These are phyloP conservation scores for Thecophora atra DNA, from an alignment of 2,888 invertebrate species.

Conservation along the genomic window DNA sequence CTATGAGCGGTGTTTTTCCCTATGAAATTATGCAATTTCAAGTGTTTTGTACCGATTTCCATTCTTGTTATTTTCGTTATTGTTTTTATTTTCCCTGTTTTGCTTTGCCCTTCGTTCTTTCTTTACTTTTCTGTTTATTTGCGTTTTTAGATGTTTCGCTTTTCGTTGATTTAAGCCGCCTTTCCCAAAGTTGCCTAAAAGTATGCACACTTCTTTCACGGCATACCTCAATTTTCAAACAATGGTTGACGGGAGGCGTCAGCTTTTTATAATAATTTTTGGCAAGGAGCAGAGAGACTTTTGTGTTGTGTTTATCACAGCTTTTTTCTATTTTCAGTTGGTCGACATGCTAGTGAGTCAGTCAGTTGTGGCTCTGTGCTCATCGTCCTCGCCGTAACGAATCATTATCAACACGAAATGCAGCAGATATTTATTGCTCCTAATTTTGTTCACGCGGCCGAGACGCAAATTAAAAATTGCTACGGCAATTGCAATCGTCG, in stretches of 20 bases:
- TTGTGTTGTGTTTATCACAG: neutral
- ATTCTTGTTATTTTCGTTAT: neutral
- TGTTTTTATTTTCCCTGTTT: no score
- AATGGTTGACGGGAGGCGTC: neutral
- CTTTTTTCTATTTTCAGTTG: neutral
- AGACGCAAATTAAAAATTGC: conserved; percentile 35
- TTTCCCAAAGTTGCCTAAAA: conserved; percentile 5
- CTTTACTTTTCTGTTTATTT: neutral
- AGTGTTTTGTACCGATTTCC: neutral
- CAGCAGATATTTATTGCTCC: conserved; percentile 29
- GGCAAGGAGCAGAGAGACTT: neutral
- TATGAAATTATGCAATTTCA: conserved; percentile 20
- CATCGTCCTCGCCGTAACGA: conserved; percentile 14
- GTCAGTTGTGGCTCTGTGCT: neutral
- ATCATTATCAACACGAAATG: conserved; percentile 36
- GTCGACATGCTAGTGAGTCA: neutral
- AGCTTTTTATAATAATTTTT: conserved; percentile 26
- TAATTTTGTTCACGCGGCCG: conserved; percentile 32
- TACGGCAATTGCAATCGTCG: neutral
- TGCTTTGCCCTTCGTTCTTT: neutral
- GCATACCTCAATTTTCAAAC: neutral
- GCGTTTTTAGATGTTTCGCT: neutral
- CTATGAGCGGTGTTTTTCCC: conserved; percentile 9
- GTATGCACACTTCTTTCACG: conserved; percentile 7
- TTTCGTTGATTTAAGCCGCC: no score